These are phyloP conservation scores for Macaria liturata DNA, from an alignment of 2,888 invertebrate genomes.

Conservation along the genomic window DNA sequence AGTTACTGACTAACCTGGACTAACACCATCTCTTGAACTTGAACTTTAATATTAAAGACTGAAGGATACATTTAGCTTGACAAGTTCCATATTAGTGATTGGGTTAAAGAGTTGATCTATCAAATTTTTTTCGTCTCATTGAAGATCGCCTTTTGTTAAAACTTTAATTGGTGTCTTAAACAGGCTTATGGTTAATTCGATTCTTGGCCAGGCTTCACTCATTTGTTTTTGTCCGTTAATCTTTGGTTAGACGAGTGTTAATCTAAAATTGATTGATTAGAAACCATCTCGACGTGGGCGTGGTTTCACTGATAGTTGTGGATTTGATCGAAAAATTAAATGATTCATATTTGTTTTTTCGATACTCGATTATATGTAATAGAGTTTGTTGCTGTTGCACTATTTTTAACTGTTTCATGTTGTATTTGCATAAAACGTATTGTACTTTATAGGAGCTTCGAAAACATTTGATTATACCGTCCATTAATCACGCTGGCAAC, in stretches of 20 bases:
- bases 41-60: conserved; percentile 20
- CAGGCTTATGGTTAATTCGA: conserved; percentile 78
- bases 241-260: conserved; percentile 66
- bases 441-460: no score
- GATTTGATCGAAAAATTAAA: conserved; percentile 44
- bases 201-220: conserved; percentile 65
- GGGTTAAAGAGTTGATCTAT: conserved; percentile 82
- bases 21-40: conserved; percentile 28
- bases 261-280: conserved; percentile 80
- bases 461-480: neutral
- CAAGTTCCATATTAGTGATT: conserved; percentile 63
- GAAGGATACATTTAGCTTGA: conserved; percentile 39
- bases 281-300: conserved; percentile 63
- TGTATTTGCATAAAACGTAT: no score
- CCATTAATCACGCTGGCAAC: conserved; percentile 16
- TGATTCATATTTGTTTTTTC: conserved; percentile 9
- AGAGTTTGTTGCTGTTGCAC: no score
- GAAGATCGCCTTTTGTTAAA: conserved; percentile 79
- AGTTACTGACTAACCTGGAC: conserved; percentile 45
- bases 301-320: conserved; percentile 51
- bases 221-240: conserved; percentile 74
- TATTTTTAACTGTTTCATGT: no score
- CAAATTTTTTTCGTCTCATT: conserved; percentile 78
- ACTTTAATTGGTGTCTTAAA: conserved; percentile 81
- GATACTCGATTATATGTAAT: neutral